phyloP scores from a whole-genome alignment of 2,113 vertebrate genomes.

The Mus musculus region DNA sequence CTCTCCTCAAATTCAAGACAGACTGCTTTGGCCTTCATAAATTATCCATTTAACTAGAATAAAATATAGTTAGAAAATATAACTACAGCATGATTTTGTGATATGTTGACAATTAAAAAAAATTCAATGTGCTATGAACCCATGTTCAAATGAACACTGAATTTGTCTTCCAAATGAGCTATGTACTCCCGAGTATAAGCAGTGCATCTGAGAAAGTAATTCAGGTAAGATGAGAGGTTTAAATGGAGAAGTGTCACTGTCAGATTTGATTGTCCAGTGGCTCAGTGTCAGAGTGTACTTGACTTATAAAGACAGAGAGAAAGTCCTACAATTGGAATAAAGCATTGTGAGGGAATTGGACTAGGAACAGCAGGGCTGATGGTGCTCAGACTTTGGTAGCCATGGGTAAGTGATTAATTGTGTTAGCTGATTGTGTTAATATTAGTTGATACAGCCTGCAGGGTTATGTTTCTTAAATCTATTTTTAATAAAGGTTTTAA shows the following conservation, averaged over 20 bases:
- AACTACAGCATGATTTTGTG: neutral
- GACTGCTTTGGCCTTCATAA: neutral
- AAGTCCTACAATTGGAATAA: neutral
- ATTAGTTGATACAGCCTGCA: neutral
- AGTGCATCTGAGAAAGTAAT: neutral
- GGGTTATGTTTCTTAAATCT: too few species aligned
- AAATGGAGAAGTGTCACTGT: neutral
- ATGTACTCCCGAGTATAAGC: neutral
- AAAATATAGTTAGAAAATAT: conserved; percentile 4
- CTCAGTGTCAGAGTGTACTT: neutral
- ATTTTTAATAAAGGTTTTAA: too few species aligned
- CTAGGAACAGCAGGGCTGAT: neutral
- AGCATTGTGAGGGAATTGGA: neutral
- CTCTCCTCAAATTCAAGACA: neutral
- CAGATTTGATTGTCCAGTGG: neutral
- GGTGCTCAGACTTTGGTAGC: neutral
- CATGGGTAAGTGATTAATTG: neutral
- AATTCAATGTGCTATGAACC: neutral
- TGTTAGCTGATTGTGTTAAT: too few species aligned
- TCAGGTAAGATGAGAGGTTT: neutral
- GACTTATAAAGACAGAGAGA: neutral
- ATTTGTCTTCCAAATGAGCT: neutral
- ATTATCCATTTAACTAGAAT: neutral
- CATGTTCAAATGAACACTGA: neutral
- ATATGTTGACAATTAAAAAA: neutral